Base-by-base conservation (phyloP, 2,888 invertebrate species). In the Punctoribates punctum region DNA sequence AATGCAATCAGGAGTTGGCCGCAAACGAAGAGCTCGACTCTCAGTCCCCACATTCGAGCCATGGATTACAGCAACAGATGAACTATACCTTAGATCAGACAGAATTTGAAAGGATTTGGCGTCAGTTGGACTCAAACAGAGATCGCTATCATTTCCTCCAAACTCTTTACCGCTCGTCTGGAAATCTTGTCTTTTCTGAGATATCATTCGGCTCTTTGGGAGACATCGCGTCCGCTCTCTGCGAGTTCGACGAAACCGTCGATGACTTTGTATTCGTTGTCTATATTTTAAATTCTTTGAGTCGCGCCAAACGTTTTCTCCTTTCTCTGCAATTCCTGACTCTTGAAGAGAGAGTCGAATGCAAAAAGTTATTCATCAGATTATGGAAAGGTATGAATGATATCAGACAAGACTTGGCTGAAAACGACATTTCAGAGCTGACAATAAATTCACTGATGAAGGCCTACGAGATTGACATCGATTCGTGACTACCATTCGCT, bases 191-290 rank as follows among this genome's bases (percentile, higher is more conserved):
- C 46, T 72, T 72, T 25, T 72, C 72, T 46, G 72, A 72, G 72
- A 72, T 72, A 72, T 72, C 72, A 1, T 72, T 72, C 15, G 72
- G 72, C 15, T 72, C 72, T 72, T 72, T 72, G 46, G 72, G 72
- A 20, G 72, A 72, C 72, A 72, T 72, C 46, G 72, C 72, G 15
- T 46, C 72, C 8, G 72, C 72, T 4, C 72, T 72, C 11, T 46
- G n/a, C 17, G 72, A 72, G 72, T 72, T 72, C 13, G 72, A 72
- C 38, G 27, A 73, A 38, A 73, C 38, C 6, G 60, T 73, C 34
- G 60, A 73, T 17, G 57, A 73, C 42, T 73, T 73, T 29, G 51
- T 48, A 51, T 54, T 60, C 15, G 60, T 73, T 42, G 27, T 74
- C 42, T 60, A 60, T 74, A 62, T 60, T 60, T 27, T 60, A 17